Evolutionary conservation across 2,888 invertebrate genomes (phyloP).

Genomic region (Ectemnius continuus): DNA sequence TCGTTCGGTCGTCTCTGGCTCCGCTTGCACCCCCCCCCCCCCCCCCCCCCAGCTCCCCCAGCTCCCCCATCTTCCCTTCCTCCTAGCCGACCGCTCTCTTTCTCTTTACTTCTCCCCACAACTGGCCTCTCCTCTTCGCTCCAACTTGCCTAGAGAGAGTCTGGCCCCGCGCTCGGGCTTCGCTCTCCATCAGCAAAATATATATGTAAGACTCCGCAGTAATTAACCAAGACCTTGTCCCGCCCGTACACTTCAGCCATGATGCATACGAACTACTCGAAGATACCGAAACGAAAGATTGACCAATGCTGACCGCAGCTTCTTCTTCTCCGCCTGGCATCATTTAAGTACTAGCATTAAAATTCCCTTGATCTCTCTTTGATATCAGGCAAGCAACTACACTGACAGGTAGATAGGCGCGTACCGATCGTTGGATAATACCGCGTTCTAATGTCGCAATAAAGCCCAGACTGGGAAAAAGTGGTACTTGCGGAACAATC

Average conservation of each 20-base stretch:
- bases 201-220: slow-evolving; percentile 55
- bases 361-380: no score
- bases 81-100: slow-evolving; percentile 39
- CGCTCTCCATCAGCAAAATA: slow-evolving; percentile 40
- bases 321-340: no score
- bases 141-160: slow-evolving; percentile 13
- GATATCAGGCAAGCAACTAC: no score
- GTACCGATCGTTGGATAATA: no score
- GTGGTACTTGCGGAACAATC: no score
- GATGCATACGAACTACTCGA: slow-evolving; percentile 39
- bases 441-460: no score
- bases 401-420: no score
- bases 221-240: slow-evolving; percentile 61
- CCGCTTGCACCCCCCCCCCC: slow-evolving; percentile 55
- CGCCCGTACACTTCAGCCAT: slow-evolving; percentile 33
- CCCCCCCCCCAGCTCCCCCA: no score
- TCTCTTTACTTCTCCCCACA: slow-evolving; percentile 54
- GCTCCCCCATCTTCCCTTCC: slow-evolving; percentile 43
- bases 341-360: no score
- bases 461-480: no score
- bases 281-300: slow-evolving; percentile 32
- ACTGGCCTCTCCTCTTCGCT: slow-evolving; percentile 49
- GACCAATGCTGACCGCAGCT: background rate
- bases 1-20: slow-evolving; percentile 74
- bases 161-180: slow-evolving; percentile 34